These are phyloP conservation scores for Chaetogeoica ovagalla DNA, from an alignment of 2,888 invertebrate species.

Conservation along the genomic window DNA sequence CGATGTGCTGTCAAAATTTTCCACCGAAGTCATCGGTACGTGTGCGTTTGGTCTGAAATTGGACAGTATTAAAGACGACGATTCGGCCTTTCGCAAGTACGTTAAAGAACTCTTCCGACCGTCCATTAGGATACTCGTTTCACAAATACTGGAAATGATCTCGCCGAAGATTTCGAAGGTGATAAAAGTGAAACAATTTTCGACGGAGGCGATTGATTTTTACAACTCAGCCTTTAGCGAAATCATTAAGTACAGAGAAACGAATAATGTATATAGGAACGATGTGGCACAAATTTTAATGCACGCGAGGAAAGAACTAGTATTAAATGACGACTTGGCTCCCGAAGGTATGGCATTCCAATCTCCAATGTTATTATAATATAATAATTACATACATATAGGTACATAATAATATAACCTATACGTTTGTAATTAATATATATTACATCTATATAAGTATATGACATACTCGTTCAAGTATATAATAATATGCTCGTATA, in stretches of 20 bases:
- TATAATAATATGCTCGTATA: too few species aligned
- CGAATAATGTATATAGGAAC: slow-evolving; percentile 55
- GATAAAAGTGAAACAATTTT: background rate
- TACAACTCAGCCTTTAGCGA: slow-evolving; percentile 56
- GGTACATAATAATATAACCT: too few species aligned
- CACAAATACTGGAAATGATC: background rate
- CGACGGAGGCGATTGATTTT: slow-evolving; percentile 54
- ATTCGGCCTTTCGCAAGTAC: slow-evolving; percentile 59
- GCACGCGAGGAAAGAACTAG: slow-evolving; percentile 13
- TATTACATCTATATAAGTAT: too few species aligned
- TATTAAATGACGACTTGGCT: background rate
- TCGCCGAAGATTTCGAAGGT: background rate
- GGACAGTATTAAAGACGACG: slow-evolving; percentile 59
- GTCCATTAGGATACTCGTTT: too few species aligned
- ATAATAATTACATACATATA: too few species aligned
- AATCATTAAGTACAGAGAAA: slow-evolving; percentile 56
- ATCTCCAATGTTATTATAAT: too few species aligned
- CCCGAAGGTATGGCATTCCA: background rate
- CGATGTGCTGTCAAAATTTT: slow-evolving; percentile 60
- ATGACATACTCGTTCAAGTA: too few species aligned
- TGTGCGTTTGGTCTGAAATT: slow-evolving; percentile 62
- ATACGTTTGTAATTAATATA: too few species aligned
- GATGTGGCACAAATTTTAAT: slow-evolving; percentile 54
- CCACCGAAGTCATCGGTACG: slow-evolving; percentile 62
- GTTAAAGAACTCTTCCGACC: background rate